These are phyloP conservation scores for Mus spicilegus DNA, from an alignment of 2,113 vertebrate species.

Conservation along the genomic window DNA sequence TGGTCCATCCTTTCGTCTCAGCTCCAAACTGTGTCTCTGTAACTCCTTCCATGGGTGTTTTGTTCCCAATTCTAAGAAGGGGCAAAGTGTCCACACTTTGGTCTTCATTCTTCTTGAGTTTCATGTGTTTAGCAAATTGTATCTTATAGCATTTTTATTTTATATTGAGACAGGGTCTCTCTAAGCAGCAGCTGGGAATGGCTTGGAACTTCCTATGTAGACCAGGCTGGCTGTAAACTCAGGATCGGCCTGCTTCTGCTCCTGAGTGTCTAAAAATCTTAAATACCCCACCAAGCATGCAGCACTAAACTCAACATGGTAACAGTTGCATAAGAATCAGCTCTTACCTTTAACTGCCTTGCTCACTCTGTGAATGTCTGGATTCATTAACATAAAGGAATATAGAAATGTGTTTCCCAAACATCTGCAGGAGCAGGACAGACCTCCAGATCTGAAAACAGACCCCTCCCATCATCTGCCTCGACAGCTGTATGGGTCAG, in stretches of 20 bases:
- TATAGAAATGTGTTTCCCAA: not conserved
- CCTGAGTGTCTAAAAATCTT: not conserved
- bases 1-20: too few species aligned
- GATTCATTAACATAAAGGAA: constrained; percentile 83
- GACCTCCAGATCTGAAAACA: not conserved
- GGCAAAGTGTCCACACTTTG: too few species aligned
- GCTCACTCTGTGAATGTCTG: constrained; percentile 94
- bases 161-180: not conserved
- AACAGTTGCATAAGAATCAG: not conserved
- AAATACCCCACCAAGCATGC: not conserved
- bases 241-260: not conserved
- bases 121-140: too few species aligned
- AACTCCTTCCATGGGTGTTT: too few species aligned
- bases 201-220: not conserved
- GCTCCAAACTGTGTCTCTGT: too few species aligned
- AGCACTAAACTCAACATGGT: not conserved
- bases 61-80: too few species aligned
- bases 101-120: too few species aligned
- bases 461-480: not conserved
- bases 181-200: not conserved
- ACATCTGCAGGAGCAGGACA: not conserved
- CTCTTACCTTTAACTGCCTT: constrained; percentile 94
- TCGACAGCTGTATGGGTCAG: not conserved
- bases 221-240: not conserved
- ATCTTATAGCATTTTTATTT: not conserved